These are phyloP conservation scores for Harpagoxenus sublaevis DNA, from an alignment of 2,888 invertebrate genomes.

Conservation along the genomic window DNA sequence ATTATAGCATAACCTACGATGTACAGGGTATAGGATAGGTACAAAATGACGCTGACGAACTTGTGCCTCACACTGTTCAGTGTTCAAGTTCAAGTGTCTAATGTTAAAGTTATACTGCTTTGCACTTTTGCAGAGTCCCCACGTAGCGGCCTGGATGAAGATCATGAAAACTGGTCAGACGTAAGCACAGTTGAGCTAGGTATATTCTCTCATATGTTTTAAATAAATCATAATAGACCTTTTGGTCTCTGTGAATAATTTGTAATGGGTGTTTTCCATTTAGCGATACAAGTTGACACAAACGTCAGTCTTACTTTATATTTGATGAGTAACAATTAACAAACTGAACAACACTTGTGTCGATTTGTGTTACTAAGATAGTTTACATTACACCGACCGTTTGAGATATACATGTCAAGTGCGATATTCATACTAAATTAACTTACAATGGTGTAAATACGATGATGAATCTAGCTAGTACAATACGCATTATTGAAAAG, in stretches of 20 bases:
- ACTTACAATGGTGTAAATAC: too few species aligned
- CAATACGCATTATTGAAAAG: too few species aligned
- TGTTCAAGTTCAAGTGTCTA: not conserved
- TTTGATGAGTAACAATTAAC: not conserved
- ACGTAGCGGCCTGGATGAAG: not conserved
- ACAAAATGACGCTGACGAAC: conserved; percentile 13
- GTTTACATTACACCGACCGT: too few species aligned
- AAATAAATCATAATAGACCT: conserved; percentile 6
- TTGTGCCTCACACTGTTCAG: not conserved
- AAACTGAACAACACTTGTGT: too few species aligned
- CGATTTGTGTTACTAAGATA: too few species aligned
- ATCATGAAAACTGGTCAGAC: conserved; percentile 14
- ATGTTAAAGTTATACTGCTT: conserved; percentile 37
- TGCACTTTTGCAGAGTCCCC: conserved; percentile 38
- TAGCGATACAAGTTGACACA: not conserved
- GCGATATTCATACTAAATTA: too few species aligned
- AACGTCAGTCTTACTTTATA: not conserved
- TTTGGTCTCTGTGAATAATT: not conserved
- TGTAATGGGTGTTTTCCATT: not conserved
- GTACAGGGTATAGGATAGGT: not conserved
- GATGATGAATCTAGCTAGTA: too few species aligned
- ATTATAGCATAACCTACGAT: not conserved
- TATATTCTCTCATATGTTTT: conserved; percentile 6
- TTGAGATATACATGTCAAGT: too few species aligned
- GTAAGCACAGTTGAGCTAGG: conserved; percentile 28